Base-by-base conservation (phyloP, 2,797 vertebrate genomes). In the Botia almorhae region DNA sequence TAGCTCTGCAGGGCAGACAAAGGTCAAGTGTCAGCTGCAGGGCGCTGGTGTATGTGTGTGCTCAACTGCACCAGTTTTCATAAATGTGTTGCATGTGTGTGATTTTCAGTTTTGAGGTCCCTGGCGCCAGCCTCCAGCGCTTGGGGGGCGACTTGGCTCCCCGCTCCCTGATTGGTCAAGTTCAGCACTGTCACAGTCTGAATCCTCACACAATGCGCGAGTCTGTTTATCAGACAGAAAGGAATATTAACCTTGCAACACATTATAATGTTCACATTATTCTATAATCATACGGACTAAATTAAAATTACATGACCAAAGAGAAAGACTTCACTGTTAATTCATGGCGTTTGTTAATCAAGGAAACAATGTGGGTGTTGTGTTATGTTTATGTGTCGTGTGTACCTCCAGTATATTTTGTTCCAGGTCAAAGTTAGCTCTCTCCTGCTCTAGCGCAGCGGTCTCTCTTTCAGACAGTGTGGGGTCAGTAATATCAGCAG, bases 111-210 rank as follows among this genome's bases (percentile, higher is more conserved):
- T 85, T 71, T 79, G 81, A 48, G 79, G 76, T 21, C 83, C 85
- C 81, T 86, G 85, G 76, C 85, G 89, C 93, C 95, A 96, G 26
- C 92, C 92, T 86, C 92, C 92, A 0, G 95, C 93, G 71, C 94
- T 95, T 2, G 95, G 94, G 58, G 95, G 95, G 73, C 92, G 94
- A 88, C 95, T 95, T 65, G 93, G 93, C 87, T 97, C 96, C 46
- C 94, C 92, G 5, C 95, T 96, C 81, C 95, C 96, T 33, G 96
- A 95, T 90, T 96, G 96, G 84, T 98, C 96, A 69, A 97, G 89
- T 89, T 98, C 96, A 0, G 94, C 94, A 3, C 96, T 97, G 94
- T 97, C 97, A 36, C 96, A 97, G 91, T 98, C 97, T 0, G 96
- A 98, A 85, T 98, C 97, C 73, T 97, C 96, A 12, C 92, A 95